A percentile compares a stretch with the other conserved stretches of the same genome.
Conservation (phyloP, 2,797 vertebrate genomes). For the Sarcophilus harrisii region DNA sequence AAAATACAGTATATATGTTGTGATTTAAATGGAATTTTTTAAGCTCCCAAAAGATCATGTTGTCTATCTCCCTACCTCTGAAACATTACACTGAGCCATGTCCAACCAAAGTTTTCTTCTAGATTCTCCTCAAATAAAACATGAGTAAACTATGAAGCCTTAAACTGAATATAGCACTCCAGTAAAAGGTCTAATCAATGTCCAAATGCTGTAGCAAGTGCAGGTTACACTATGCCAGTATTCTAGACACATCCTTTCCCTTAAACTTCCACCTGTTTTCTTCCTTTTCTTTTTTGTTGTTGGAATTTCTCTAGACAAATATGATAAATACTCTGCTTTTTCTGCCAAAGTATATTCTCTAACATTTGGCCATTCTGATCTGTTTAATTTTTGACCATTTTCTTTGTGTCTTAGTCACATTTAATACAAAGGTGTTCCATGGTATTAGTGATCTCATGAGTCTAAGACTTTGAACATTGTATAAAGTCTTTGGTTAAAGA, state of each 20-base stretch:
- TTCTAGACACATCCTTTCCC: neutral
- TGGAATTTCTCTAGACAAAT: neutral
- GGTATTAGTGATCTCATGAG: neutral
- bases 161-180: neutral
- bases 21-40: slow-evolving; percentile 37
- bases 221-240: neutral
- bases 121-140: neutral
- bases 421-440: slow-evolving; percentile 12
- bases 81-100: neutral
- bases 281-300: neutral
- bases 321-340: neutral
- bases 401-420: neutral
- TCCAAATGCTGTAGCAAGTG: neutral
- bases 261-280: neutral
- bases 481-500: slow-evolving; percentile 42
- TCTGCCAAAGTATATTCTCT: neutral
- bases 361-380: neutral
- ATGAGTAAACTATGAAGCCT: neutral
- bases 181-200: neutral
- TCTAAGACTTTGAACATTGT: slow-evolving; percentile 21
- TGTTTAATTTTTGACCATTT: slow-evolving; percentile 39
- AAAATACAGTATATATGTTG: slow-evolving; percentile 18
- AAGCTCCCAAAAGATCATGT: slow-evolving; percentile 20
- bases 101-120: neutral
- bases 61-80: neutral